Percentiles rank a stretch among this genome's conserved stretches.
Evolutionary conservation across 1,140 invertebrate species (phyloP).

Genomic region (Marisa cornuarietis): DNA sequence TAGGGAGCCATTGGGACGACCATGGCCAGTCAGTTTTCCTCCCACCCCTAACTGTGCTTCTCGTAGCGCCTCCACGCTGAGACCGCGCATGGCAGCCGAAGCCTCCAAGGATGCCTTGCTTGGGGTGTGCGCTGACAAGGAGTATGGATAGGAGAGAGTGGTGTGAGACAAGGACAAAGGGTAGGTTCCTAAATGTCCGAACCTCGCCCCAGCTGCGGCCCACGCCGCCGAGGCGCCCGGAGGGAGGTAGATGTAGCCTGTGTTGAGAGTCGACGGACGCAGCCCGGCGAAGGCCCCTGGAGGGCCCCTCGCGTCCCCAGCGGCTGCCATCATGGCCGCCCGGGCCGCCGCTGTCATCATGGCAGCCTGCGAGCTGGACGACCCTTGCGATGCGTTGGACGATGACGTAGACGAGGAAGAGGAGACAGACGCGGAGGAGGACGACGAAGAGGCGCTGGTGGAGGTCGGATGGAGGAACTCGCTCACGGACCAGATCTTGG

Average conservation of each 20-base stretch:
- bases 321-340: slow-evolving; percentile 21
- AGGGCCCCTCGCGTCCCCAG: not conserved
- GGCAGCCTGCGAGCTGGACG: slow-evolving; percentile 14
- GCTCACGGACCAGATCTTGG: slow-evolving; percentile 48
- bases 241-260: slow-evolving; percentile 39
- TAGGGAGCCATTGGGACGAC: slow-evolving; percentile 27
- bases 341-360: slow-evolving; percentile 21
- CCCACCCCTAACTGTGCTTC: slow-evolving; percentile 14
- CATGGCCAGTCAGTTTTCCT: slow-evolving; percentile 9
- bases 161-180: slow-evolving; percentile 49
- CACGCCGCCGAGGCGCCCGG: slow-evolving; percentile 29
- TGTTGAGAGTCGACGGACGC: slow-evolving; percentile 25
- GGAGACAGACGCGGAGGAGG: slow-evolving; percentile 13
- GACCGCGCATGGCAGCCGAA: slow-evolving; percentile 26
- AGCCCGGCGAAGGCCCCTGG: slow-evolving; percentile 4
- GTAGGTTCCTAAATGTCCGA: slow-evolving; percentile 34
- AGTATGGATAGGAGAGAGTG: slow-evolving; percentile 53
- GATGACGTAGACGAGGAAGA: slow-evolving; percentile 24
- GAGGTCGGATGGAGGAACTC: slow-evolving; percentile 40
- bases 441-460: slow-evolving; percentile 19
- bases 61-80: slow-evolving; percentile 25
- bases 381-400: slow-evolving; percentile 4
- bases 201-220: slow-evolving; percentile 34
- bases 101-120: slow-evolving; percentile 38
- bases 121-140: slow-evolving; percentile 40